A percentile compares a stretch with the other conserved stretches of the same genome.
phyloP scores from a whole-genome alignment of 2,888 invertebrate species.

The Charanyca ferruginea region DNA sequence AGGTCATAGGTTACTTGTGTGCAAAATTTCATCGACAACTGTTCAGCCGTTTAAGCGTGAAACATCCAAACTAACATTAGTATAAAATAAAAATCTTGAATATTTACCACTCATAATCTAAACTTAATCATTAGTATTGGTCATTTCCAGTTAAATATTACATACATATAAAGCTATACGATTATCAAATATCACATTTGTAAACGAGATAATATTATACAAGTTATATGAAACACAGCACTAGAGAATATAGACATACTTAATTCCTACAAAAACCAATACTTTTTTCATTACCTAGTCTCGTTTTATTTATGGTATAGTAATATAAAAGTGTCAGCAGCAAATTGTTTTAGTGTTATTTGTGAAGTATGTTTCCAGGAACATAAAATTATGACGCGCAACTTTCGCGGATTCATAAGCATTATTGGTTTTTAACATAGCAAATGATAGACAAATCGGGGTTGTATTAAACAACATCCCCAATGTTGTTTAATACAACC shows the following conservation, averaged over 20 bases:
- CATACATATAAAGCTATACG: conserved; percentile 46
- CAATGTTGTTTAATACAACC: no score
- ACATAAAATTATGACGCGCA: no score
- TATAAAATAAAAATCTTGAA: conserved; percentile 16
- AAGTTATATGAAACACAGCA: conserved; percentile 28
- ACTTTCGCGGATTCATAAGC: no score
- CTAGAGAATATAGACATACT: conserved; percentile 7
- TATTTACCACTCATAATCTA: conserved; percentile 13
- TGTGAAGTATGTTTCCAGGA: no score
- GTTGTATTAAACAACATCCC: no score
- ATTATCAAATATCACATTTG: conserved; percentile 60
- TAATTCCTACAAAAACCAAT: background rate
- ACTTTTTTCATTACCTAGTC: background rate
- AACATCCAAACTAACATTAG: no score
- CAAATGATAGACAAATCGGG: no score
- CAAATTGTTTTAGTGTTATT: no score
- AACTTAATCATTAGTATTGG: conserved; percentile 54
- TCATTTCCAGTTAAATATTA: conserved; percentile 53
- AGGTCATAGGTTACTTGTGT: no score
- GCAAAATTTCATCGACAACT: no score
- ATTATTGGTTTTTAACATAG: no score
- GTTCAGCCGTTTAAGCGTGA: no score
- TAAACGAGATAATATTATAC: conserved; percentile 48
- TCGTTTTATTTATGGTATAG: background rate
- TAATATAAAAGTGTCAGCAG: background rate